A percentile compares a stretch with the other conserved stretches of the same genome.
phyloP scores from a whole-genome alignment of 2,888 invertebrate species.

The Caenorhabditis drosophilae region DNA sequence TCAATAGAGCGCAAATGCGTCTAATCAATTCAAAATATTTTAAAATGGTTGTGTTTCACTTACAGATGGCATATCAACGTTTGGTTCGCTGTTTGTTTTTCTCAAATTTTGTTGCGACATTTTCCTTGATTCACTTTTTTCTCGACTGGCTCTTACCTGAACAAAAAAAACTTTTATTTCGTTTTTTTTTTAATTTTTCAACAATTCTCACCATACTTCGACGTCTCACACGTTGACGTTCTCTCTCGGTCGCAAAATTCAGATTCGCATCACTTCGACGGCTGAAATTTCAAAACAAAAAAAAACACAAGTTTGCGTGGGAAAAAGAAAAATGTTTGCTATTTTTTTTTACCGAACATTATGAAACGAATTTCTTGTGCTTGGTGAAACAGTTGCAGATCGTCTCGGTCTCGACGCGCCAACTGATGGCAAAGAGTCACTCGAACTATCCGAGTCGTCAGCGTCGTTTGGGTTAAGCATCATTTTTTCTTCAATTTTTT shows the following conservation, averaged over 20 bases:
- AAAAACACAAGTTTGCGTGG: not conserved
- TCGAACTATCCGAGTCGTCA: constrained; percentile 52
- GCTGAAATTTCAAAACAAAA: constrained; percentile 27
- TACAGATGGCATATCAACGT: constrained; percentile 54
- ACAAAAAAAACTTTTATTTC: not conserved
- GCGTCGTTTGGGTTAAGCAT: constrained; percentile 57
- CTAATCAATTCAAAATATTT: not conserved
- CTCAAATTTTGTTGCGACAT: constrained; percentile 39
- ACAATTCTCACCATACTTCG: constrained; percentile 45
- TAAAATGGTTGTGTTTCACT: not conserved
- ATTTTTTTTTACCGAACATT: not conserved
- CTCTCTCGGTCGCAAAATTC: constrained; percentile 38
- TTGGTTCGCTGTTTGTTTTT: constrained; percentile 62
- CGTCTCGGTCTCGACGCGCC: constrained; percentile 38
- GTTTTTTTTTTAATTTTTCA: not conserved
- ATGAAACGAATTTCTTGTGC: constrained; percentile 34
- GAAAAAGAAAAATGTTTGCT: not conserved
- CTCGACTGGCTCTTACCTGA: constrained; percentile 35
- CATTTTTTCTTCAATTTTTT: too few relatives aligned
- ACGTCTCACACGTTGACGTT: constrained; percentile 39
- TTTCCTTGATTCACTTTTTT: constrained; percentile 42
- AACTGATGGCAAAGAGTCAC: constrained; percentile 15
- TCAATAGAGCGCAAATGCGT: too few relatives aligned
- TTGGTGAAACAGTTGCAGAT: constrained; percentile 57
- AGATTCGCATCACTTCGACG: constrained; percentile 56